phyloP scores from a whole-genome alignment of 2,797 vertebrate genomes.

The Brachyalestes nurse region DNA sequence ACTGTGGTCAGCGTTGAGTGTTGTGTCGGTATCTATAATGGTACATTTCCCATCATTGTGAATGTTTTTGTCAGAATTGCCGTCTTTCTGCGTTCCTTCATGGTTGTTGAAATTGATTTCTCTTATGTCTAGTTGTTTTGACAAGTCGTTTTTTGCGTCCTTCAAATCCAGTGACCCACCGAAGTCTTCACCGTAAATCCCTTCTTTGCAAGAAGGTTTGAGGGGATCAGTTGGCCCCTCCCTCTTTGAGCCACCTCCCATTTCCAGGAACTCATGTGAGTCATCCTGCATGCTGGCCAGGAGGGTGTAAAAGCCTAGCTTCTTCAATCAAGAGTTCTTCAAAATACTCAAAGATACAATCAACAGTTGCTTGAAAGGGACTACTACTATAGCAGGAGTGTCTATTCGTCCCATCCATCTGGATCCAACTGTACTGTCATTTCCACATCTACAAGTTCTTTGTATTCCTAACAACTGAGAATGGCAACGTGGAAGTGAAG shows the following conservation, averaged over 20 bases:
- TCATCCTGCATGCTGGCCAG: conserved; percentile 42
- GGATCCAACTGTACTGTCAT: not conserved
- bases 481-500: not conserved
- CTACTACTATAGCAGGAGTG: not conserved
- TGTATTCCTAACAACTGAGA: not conserved
- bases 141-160: not conserved
- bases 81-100: conserved; percentile 30
- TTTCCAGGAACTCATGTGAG: conserved; percentile 13
- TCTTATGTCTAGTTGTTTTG: not conserved
- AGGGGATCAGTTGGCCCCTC: not conserved
- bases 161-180: not conserved
- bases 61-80: not conserved
- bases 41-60: not conserved
- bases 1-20: not conserved
- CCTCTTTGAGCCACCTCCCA: conserved; percentile 7
- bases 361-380: not conserved
- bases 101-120: not conserved
- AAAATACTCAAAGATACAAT: not conserved
- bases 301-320: not conserved
- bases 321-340: not conserved
- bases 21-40: not conserved
- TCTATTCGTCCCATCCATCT: not conserved
- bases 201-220: not conserved
- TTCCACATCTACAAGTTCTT: not conserved
- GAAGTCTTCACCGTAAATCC: not conserved